Evolutionary conservation across 2,888 invertebrate genomes (phyloP), one percentile per base, ranked within the genome.

Genomic region (Gisinianus flammeolus): DNA sequence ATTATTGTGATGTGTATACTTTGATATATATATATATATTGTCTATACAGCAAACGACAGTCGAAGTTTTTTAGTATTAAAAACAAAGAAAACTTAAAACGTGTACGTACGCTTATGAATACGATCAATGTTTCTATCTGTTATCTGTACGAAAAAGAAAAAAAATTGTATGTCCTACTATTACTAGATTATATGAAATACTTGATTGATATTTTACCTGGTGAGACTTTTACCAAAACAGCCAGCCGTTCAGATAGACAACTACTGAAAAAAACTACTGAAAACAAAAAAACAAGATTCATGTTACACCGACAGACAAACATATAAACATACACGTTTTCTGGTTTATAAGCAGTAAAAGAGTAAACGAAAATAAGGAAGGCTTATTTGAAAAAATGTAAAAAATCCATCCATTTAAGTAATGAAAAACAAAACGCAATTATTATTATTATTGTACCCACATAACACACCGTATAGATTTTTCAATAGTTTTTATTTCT

Each of bases 391-490:
- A 19, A 8, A 58, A n/a, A 22, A n/a, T 58, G 22, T 26, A 4
- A 3, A 28, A 62, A 62, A 62, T 62, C 62, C 62, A 62, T 62
- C 62, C 62, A 62, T 26, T 26, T 12, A 24, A 12, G 19, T 19
- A 44, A 44, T 16, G 19, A 44, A 44, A 44, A 35, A 35, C 35
- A 16, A 44, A 12, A 44, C 44, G 12, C 19, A 44, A 62, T 26
- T 26, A 62, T 28, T 12, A 62, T 6, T 22, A 62, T 6, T 22
- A 56, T 24, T 8, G 24, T 24, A 24, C 8, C 22, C 8, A 24
- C 22, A 58, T n/a, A n/a, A n/a, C n/a, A n/a, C n/a, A n/a, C n/a
- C n/a, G n/a, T 22, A 58, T 58, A 58, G 58, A 58, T 58, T 58
- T 58, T 58, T 58, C 58, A 58, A 58, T 58, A 12, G 22, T 58